Evolutionary conservation across 2,797 vertebrate species (phyloP).

Genomic region (Spinus pinus): DNA sequence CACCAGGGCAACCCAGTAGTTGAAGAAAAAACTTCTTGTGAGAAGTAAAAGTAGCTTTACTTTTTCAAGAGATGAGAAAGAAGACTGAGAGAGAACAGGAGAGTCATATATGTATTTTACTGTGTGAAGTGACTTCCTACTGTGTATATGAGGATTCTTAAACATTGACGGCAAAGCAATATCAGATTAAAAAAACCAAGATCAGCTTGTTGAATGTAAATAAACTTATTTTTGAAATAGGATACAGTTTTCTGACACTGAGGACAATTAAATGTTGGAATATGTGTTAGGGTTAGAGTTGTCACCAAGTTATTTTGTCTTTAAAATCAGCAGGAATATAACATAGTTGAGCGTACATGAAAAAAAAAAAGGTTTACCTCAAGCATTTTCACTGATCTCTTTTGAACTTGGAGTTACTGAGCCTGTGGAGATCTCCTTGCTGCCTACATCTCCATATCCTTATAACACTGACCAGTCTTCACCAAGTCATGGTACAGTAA

Average conservation of each 20-base stretch:
- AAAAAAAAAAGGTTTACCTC: background rate
- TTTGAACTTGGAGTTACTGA: background rate
- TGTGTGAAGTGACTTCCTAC: background rate
- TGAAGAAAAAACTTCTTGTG: background rate
- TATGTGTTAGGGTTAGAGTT: fast-evolving
- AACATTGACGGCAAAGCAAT: background rate
- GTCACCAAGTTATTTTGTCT: background rate
- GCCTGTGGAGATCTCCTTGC: background rate
- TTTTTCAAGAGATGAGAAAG: background rate
- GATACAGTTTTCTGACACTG: background rate
- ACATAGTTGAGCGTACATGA: background rate
- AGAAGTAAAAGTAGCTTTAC: background rate
- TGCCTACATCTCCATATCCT: background rate
- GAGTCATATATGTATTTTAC: background rate
- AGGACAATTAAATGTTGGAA: background rate
- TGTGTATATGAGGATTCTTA: background rate
- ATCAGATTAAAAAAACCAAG: background rate
- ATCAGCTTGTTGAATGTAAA: background rate
- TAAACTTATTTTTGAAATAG: background rate
- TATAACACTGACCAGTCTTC: background rate
- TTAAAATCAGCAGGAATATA: background rate
- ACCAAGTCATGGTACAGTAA: background rate
- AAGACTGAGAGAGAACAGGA: background rate
- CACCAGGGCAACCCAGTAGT: background rate
- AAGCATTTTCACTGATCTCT: background rate